Percentiles rank a stretch among this genome's conserved stretches.
phyloP scores from a whole-genome alignment of 1,140 invertebrate genomes.

The Pteromalus puparum region DNA sequence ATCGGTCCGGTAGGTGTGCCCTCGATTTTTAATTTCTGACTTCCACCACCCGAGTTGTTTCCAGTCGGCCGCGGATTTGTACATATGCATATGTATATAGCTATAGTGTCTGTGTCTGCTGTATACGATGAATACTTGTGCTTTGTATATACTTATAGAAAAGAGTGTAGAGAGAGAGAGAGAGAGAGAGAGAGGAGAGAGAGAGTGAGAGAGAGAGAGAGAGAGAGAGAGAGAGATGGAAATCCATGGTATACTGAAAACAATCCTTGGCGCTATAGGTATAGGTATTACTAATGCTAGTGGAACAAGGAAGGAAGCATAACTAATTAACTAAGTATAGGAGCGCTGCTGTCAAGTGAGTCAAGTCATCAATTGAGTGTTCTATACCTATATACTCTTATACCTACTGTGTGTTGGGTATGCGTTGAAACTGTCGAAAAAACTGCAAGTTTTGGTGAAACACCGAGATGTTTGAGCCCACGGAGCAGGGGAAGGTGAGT shows the following conservation, averaged over 20 bases:
- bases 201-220: too few species aligned
- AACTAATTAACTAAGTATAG: neutral
- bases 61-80: too few species aligned
- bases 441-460: neutral
- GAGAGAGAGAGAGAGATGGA: too few species aligned
- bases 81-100: too few species aligned
- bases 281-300: neutral
- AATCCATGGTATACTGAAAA: neutral
- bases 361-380: conserved; percentile 12
- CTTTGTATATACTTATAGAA: too few species aligned
- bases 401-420: neutral
- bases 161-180: too few species aligned
- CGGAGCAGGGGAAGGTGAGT: conserved; percentile 66
- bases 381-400: neutral
- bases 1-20: too few species aligned
- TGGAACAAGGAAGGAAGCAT: neutral
- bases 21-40: too few species aligned
- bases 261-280: neutral
- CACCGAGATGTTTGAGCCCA: conserved; percentile 63
- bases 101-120: too few species aligned
- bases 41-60: too few species aligned
- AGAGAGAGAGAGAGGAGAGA: too few species aligned
- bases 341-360: conserved; percentile 19
- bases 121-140: too few species aligned
- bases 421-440: neutral